Evolutionary conservation across 2,113 vertebrate genomes (phyloP).

Genomic region (Sturnira hondurensis): DNA sequence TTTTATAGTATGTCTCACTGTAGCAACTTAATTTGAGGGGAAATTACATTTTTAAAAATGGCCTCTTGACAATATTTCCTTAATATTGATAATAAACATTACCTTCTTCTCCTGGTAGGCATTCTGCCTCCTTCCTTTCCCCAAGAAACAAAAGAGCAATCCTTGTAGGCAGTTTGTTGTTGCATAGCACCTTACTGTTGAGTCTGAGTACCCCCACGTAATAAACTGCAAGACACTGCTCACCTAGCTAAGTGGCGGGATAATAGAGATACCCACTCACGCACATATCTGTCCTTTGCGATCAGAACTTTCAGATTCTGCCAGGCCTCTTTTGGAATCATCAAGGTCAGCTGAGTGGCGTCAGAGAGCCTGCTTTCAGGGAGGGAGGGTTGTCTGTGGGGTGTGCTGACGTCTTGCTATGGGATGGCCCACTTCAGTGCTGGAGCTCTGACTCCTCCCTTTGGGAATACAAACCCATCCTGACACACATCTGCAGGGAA

Average conservation of each 20-base stretch:
- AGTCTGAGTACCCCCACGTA: not conserved
- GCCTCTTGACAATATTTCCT: not conserved
- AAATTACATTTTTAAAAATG: not conserved
- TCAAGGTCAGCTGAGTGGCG: not conserved
- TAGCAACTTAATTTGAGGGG: not conserved
- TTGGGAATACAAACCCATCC: conserved; percentile 21
- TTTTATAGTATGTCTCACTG: not conserved
- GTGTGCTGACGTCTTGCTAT: not conserved
- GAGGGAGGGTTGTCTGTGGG: not conserved
- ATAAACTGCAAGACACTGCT: not conserved
- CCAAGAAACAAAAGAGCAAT: not conserved
- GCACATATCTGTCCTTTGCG: not conserved
- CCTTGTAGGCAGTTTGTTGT: not conserved
- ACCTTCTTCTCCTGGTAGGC: not conserved
- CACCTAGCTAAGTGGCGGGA: not conserved
- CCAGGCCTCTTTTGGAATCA: not conserved
- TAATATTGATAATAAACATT: not conserved
- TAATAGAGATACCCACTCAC: not conserved
- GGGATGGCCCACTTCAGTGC: conserved; percentile 36
- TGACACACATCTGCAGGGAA: conserved; percentile 35
- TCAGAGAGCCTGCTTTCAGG: not conserved
- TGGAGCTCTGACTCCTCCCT: not conserved
- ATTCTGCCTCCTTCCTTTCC: not conserved
- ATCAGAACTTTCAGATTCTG: not conserved
- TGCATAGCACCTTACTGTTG: not conserved